phyloP scores from a whole-genome alignment of 2,797 vertebrate species.

The Eleutherodactylus coqui region DNA sequence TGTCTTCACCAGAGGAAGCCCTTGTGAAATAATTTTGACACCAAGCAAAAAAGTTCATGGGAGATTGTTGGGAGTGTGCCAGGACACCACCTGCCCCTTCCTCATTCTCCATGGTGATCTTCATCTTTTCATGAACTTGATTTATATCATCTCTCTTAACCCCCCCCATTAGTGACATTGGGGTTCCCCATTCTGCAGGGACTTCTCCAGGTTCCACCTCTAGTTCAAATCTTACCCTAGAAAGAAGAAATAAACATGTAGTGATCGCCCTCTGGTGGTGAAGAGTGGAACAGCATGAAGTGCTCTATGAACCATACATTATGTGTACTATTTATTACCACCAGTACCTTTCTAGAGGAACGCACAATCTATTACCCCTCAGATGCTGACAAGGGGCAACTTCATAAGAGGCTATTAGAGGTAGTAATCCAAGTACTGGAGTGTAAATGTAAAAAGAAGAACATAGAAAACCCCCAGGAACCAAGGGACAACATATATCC shows the following conservation, averaged over 20 bases:
- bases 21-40: background rate
- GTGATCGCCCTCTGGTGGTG: conserved; percentile 17
- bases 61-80: background rate
- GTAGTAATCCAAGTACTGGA: too few species aligned
- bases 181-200: background rate
- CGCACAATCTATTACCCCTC: too few species aligned
- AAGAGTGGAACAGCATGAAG: background rate
- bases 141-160: background rate
- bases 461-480: too few species aligned
- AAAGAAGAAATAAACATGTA: background rate
- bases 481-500: too few species aligned
- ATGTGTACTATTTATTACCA: background rate
- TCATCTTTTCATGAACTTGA: background rate
- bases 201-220: background rate
- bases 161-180: too few species aligned
- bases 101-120: background rate
- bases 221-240: background rate
- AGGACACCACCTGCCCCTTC: too few species aligned
- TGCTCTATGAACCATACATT: background rate
- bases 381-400: too few species aligned
- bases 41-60: background rate
- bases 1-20: background rate
- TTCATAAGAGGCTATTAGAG: too few species aligned
- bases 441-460: too few species aligned
- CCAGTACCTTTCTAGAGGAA: too few species aligned